Base-by-base conservation (phyloP, 2,888 invertebrate species). In the Anthophora plumipes region DNA sequence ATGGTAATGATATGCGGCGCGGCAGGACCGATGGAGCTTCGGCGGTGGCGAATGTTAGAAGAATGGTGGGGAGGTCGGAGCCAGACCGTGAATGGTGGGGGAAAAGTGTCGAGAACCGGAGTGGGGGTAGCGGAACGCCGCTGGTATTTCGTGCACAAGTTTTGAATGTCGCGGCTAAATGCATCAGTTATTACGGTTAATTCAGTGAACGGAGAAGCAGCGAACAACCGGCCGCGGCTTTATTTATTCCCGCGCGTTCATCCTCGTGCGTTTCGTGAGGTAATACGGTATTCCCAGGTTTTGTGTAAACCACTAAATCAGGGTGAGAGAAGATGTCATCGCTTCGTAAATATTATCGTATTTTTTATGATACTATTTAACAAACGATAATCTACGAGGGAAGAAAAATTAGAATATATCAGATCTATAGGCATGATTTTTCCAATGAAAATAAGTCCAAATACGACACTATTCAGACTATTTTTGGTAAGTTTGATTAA, bases 1-100 rank as follows among this genome's bases (percentile, higher is more conserved):
- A 91, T 90, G 90, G 88, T 92, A 92, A 92, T 92, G 90, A 91
- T 91, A 92, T 91, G 91, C 91, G 88, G 87, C 86, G 83, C 89
- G 87, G 78, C 79, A 66, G 79, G 77, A 77, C 82, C 82, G 88
- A 83, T 71, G 76, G 77, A 71, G 84, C 69, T 64, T 72, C 66
- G 75, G 67, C 60, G 68, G 73, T 52, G 72, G 75, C 61, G 77
- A 41, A n/a, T 37, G 60, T 57, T 25, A 43, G 46, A 57, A 37
- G 43, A 57, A 4, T 20, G 55, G n/a, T 63, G 57, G 20, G 17
- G 20, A 25, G 63, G 77, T 12, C 41, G 11, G n/a, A 12, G 31
- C 31, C 41, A 3, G 63, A 20, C 48, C 71, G n/a, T n/a, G 66
- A 55, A 37, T 6, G 41, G 20, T 8, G 31, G 73, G 12, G 59